A percentile compares a stretch with the other conserved stretches of the same genome.
phyloP scores from a whole-genome alignment of 2,797 vertebrate species.

The Australoheros facetus region DNA sequence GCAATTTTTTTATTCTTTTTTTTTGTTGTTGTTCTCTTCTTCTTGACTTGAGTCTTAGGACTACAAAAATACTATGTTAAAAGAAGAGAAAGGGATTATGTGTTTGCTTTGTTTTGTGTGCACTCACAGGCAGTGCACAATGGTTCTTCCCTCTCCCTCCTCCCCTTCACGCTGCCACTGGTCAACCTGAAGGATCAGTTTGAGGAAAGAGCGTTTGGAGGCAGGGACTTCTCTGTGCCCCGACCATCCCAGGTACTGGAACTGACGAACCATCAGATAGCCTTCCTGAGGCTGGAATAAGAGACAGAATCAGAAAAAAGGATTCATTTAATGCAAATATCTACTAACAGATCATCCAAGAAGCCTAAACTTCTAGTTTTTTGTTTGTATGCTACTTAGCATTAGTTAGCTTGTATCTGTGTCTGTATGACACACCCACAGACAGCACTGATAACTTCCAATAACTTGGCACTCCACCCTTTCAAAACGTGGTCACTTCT shows the following conservation, averaged over 20 bases:
- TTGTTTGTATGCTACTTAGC: no score
- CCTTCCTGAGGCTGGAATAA: conserved; percentile 92
- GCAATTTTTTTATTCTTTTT: no score
- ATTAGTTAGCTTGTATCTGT: no score
- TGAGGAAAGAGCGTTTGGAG: conserved; percentile 97
- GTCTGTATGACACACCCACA: no score
- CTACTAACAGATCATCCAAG: no score
- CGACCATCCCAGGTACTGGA: conserved; percentile 97
- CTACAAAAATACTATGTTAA: neutral
- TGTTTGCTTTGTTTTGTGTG: neutral
- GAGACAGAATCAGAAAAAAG: neutral
- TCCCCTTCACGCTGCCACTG: conserved; percentile 99
- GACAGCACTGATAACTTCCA: no score
- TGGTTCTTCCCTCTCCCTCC: conserved; percentile 95
- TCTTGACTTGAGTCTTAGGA: neutral
- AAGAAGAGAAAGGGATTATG: neutral
- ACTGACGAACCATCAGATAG: conserved; percentile 98
- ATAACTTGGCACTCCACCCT: no score
- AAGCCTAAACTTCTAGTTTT: no score
- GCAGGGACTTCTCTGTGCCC: conserved; percentile 94
- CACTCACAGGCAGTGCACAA: conserved; percentile 97
- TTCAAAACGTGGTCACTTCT: no score
- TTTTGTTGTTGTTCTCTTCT: no score
- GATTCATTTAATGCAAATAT: neutral
- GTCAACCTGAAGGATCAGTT: conserved; percentile 97